These are phyloP conservation scores for Geothlypis trichas DNA, from an alignment of 2,113 vertebrate species.

Conservation along the genomic window DNA sequence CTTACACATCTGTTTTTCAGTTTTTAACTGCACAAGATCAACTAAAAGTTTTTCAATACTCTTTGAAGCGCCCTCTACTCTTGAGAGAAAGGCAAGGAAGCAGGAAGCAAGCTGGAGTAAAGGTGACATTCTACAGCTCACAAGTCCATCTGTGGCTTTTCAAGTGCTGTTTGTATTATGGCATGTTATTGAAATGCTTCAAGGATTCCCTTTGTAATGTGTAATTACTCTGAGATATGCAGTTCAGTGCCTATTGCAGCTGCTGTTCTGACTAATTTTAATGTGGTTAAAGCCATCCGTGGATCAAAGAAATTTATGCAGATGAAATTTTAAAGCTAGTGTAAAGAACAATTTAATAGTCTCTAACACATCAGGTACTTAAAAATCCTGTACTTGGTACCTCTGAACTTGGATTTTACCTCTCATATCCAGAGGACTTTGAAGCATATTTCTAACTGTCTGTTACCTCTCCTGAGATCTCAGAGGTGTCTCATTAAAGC, in stretches of 20 bases:
- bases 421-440: constrained; percentile 4
- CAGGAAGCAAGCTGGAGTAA: background rate
- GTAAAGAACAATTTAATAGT: background rate
- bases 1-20: background rate
- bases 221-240: background rate
- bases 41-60: background rate
- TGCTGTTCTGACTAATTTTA: constrained; percentile 17
- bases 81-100: background rate
- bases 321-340: constrained; percentile 5
- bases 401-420: constrained; percentile 12
- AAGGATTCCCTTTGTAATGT: constrained; percentile 29
- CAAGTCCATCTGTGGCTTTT: background rate
- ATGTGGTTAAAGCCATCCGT: background rate
- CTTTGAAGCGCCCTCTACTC: background rate
- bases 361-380: background rate
- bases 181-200: constrained; percentile 6
- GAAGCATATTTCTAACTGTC: constrained; percentile 25
- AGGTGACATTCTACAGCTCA: background rate
- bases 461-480: constrained; percentile 27
- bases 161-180: background rate
- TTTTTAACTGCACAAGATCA: background rate
- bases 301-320: constrained; percentile 35
- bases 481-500: constrained; percentile 49
- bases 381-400: background rate
- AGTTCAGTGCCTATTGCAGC: background rate